phyloP scores from a whole-genome alignment of 2,113 vertebrate genomes.

The Picathartes gymnocephalus region DNA sequence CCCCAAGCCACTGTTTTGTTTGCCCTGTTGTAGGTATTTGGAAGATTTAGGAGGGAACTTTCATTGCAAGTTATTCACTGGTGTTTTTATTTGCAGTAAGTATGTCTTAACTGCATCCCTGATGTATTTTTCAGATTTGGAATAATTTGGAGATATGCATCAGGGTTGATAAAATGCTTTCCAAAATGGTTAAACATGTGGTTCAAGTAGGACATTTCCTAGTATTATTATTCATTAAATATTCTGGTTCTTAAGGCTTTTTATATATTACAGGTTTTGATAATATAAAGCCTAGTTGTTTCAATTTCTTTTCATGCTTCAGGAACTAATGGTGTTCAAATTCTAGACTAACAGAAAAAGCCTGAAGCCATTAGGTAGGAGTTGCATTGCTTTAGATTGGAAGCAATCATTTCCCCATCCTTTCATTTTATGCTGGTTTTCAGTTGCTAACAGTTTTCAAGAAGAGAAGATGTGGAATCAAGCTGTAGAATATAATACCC shows the following conservation, averaged over 20 bases:
- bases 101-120: neutral
- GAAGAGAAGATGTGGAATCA: neutral
- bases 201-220: neutral
- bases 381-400: neutral
- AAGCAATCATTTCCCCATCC: neutral
- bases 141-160: neutral
- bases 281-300: neutral
- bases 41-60: neutral
- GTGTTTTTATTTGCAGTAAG: neutral
- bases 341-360: neutral
- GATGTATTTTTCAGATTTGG: neutral
- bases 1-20: neutral
- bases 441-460: neutral
- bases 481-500: neutral
- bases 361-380: neutral
- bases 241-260: neutral
- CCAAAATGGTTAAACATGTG: neutral
- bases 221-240: neutral
- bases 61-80: neutral
- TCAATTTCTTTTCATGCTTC: neutral
- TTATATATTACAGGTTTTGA: neutral
- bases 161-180: neutral
- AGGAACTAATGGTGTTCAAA: neutral
- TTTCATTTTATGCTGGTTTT: neutral
- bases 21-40: neutral